These are phyloP conservation scores for Hozukius guyotensis DNA, from an alignment of 2,797 vertebrate species.

Conservation along the genomic window DNA sequence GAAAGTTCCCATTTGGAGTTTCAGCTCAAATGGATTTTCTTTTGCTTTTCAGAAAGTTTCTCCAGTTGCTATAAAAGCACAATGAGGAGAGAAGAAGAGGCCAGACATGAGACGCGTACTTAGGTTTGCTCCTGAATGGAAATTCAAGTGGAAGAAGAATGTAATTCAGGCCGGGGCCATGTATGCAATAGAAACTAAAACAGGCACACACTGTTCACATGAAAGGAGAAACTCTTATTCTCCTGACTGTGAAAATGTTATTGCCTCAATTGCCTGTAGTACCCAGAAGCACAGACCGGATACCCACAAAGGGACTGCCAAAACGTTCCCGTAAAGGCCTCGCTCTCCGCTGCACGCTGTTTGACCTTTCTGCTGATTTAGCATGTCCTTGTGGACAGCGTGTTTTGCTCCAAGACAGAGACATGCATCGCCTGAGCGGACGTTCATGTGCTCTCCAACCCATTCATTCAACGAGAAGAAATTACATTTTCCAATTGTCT, in stretches of 20 bases:
- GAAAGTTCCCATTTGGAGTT: slow-evolving; percentile 4
- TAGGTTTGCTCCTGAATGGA: slow-evolving; percentile 14
- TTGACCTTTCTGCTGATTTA: slow-evolving; percentile 71
- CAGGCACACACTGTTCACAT: slow-evolving; percentile 5
- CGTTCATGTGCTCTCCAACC: slow-evolving; percentile 44
- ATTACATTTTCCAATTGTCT: slow-evolving; percentile 70
- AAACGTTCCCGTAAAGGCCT: slow-evolving; percentile 27
- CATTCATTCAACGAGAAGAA: slow-evolving; percentile 60
- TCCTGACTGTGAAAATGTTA: slow-evolving; percentile 32
- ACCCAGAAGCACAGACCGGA: slow-evolving; percentile 32
- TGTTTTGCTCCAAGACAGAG: slow-evolving; percentile 47
- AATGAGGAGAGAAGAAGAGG: background rate
- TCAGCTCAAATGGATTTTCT: slow-evolving; percentile 6
- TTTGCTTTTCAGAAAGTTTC: background rate
- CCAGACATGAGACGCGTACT: background rate
- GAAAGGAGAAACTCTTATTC: slow-evolving; percentile 18
- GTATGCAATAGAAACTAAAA: slow-evolving; percentile 9
- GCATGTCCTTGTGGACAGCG: slow-evolving; percentile 53
- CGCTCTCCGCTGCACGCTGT: slow-evolving; percentile 21
- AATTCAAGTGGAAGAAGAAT: slow-evolving; percentile 5
- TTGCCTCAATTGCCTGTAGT: slow-evolving; percentile 23
- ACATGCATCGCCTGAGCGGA: slow-evolving; percentile 44
- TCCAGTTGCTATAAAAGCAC: slow-evolving; percentile 7
- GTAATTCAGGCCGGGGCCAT: background rate
- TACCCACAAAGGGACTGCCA: slow-evolving; percentile 43